These are phyloP conservation scores for Palloptera scutellata DNA, from an alignment of 2,888 invertebrate species.

Conservation along the genomic window DNA sequence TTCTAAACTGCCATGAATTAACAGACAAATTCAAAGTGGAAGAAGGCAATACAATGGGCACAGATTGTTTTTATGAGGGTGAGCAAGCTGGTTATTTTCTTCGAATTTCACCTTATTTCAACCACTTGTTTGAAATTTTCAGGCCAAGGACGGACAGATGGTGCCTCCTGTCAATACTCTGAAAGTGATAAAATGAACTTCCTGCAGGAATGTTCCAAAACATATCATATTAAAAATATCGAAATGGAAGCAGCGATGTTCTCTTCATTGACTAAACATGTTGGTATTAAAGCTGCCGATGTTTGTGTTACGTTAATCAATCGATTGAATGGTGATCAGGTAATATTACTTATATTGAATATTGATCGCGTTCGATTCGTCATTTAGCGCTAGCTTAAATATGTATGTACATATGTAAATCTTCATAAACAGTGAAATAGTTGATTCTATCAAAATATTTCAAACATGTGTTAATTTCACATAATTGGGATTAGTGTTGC, in stretches of 20 bases:
- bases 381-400: no score
- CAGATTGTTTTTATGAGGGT: constrained; percentile 85
- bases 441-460: not conserved
- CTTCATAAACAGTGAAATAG: not conserved
- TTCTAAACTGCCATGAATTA: constrained; percentile 50
- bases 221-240: constrained; percentile 70
- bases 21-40: constrained; percentile 66
- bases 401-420: not conserved
- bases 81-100: constrained; percentile 8
- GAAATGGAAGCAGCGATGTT: constrained; percentile 84
- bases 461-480: no score
- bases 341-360: constrained; percentile 53
- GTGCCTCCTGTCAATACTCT: constrained; percentile 73
- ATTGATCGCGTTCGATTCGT: no score
- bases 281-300: constrained; percentile 72
- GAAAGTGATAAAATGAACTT: constrained; percentile 72
- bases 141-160: constrained; percentile 81
- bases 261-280: constrained; percentile 72
- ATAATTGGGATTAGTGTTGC: no score
- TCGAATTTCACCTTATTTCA: not conserved
- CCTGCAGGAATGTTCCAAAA: constrained; percentile 66
- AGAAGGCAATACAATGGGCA: constrained; percentile 76
- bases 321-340: constrained; percentile 76
- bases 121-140: not conserved
- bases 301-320: constrained; percentile 78